Evolutionary conservation across 2,113 vertebrate genomes (phyloP).

Genomic region (Eidolon helvum): DNA sequence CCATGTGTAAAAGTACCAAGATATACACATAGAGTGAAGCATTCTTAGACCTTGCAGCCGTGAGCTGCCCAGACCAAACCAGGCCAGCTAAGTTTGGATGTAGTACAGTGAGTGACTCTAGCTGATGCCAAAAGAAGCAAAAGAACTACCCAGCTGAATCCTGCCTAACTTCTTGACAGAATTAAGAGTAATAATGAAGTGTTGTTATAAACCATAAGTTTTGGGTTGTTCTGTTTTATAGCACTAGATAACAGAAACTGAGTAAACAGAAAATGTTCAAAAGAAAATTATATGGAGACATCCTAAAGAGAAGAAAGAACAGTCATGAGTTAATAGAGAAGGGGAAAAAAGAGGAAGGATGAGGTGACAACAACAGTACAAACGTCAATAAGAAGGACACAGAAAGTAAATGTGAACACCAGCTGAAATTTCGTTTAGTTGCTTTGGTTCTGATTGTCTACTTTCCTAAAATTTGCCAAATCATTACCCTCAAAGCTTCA

Average conservation of each 20-base stretch:
- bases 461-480: not conserved
- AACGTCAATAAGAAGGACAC: not conserved
- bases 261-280: not conserved
- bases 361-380: not conserved
- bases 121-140: not conserved
- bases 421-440: not conserved
- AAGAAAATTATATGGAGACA: not conserved
- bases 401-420: not conserved
- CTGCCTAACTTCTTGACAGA: not conserved
- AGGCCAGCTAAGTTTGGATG: not conserved
- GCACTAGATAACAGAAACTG: not conserved
- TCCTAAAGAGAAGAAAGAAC: not conserved
- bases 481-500: slow-evolving; percentile 36
- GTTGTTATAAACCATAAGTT: not conserved
- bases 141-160: not conserved
- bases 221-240: not conserved
- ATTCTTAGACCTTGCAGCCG: not conserved
- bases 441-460: not conserved
- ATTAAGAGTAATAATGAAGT: not conserved
- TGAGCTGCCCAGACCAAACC: not conserved
- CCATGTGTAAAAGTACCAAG: not conserved
- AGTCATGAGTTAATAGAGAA: not conserved
- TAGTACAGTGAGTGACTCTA: not conserved
- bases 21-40: not conserved
- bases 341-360: no score